Percentiles rank a stretch among this genome's conserved stretches.
phyloP scores from a whole-genome alignment of 2,888 invertebrate genomes.

The Lysandra coridon region DNA sequence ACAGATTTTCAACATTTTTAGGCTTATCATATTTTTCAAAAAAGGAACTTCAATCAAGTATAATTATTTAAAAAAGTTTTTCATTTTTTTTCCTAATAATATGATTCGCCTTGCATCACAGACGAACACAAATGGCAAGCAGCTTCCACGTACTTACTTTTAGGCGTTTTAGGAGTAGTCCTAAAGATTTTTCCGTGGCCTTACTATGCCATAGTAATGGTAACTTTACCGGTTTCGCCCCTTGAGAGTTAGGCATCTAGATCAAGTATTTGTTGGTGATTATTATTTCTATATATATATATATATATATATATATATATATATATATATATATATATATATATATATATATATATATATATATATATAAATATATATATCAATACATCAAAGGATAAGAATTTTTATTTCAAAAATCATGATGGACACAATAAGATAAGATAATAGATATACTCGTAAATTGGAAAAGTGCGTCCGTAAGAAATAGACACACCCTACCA shows the following conservation, averaged over 20 bases:
- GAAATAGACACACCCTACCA: no score
- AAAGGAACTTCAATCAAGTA: background rate
- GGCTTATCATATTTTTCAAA: conserved; percentile 8
- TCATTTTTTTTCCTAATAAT: background rate
- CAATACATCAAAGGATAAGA: no score
- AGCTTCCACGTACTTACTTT: conserved; percentile 74
- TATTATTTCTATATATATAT: conserved; percentile 28
- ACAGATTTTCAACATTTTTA: background rate
- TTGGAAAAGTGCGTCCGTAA: no score
- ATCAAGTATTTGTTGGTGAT: conserved; percentile 41
- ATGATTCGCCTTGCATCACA: conserved; percentile 12
- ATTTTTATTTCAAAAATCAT: no score
- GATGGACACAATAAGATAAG: no score
- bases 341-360: background rate
- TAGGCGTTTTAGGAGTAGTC: conserved; percentile 64
- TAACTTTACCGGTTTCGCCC: conserved; percentile 61
- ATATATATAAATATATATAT: background rate
- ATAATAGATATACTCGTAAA: no score
- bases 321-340: background rate
- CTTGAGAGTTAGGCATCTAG: conserved; percentile 62
- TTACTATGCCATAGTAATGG: conserved; percentile 73
- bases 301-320: no score
- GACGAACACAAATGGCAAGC: conserved; percentile 13
- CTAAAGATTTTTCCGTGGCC: conserved; percentile 68
- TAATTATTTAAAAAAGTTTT: background rate